These are phyloP conservation scores for Clarias macrocephalus DNA, from an alignment of 2,113 vertebrate species.

Conservation along the genomic window DNA sequence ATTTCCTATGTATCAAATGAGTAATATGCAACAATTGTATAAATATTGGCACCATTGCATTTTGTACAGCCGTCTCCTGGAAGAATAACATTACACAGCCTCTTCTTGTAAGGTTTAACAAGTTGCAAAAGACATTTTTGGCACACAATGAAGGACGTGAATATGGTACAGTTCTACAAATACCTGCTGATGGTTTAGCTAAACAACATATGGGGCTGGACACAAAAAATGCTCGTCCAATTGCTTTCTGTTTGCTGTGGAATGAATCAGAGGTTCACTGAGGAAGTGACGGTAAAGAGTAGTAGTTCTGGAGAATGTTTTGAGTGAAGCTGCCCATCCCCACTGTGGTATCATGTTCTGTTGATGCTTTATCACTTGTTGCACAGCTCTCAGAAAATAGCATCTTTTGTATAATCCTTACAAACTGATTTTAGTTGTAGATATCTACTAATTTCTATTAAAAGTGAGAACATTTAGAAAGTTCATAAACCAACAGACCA, in stretches of 20 bases:
- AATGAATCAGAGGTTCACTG: neutral
- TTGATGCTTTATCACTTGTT: neutral
- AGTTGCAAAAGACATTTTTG: neutral
- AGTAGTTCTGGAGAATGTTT: neutral
- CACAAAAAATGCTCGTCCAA: neutral
- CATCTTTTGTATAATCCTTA: too few relatives aligned
- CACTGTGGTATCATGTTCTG: neutral
- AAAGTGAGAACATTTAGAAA: too few relatives aligned
- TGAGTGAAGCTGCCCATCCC: neutral
- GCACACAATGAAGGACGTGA: neutral
- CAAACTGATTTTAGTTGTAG: too few relatives aligned
- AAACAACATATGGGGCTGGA: neutral
- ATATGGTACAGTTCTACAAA: neutral
- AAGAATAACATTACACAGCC: neutral
- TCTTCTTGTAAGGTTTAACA: neutral
- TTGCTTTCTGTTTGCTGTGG: neutral
- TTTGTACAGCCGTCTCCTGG: neutral
- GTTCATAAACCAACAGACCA: too few relatives aligned
- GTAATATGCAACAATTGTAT: neutral
- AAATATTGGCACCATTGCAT: neutral
- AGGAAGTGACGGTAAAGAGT: neutral
- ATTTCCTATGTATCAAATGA: neutral
- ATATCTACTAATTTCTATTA: too few relatives aligned
- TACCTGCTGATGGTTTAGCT: neutral
- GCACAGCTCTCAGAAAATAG: neutral